Conservation (phyloP, 2,113 vertebrate genomes). For the Channa argus region DNA sequence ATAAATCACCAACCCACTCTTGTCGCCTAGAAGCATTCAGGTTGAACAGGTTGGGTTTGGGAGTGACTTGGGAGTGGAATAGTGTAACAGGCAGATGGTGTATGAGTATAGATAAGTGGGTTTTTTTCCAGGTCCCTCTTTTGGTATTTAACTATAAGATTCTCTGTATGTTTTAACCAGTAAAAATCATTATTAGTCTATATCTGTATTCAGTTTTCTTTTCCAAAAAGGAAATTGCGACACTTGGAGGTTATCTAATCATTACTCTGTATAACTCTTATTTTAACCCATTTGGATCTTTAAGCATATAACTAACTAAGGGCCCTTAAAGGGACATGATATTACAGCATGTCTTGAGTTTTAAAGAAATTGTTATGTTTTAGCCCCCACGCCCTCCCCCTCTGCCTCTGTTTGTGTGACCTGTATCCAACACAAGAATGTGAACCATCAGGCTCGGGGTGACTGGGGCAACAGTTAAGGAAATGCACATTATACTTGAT, state of each 20-base stretch:
- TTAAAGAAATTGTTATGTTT: constrained; percentile 9
- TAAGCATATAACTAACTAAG: background rate
- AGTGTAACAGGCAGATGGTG: background rate
- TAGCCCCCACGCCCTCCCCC: too few species aligned
- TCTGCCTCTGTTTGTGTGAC: constrained; percentile 1
- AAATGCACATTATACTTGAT: background rate
- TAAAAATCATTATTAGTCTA: background rate
- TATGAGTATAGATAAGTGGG: background rate
- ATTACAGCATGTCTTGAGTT: constrained; percentile 2
- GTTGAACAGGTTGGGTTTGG: constrained; percentile 79
- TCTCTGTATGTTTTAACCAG: background rate
- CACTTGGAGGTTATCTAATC: background rate
- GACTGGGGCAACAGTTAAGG: background rate
- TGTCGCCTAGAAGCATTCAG: constrained; percentile 54
- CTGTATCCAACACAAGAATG: constrained; percentile 51
- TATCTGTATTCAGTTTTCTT: background rate
- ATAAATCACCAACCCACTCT: background rate
- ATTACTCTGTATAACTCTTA: background rate
- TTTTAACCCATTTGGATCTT: background rate
- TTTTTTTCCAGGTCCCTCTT: background rate
- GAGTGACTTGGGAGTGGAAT: constrained; percentile 54
- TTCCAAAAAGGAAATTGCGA: background rate
- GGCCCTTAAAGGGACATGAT: background rate
- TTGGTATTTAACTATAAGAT: background rate
- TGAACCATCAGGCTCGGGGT: constrained; percentile 40